Percentiles rank a stretch among this genome's conserved stretches.
These are phyloP conservation scores for Lydus trimaculatus DNA, from an alignment of 2,888 invertebrate genomes.

Conservation along the genomic window DNA sequence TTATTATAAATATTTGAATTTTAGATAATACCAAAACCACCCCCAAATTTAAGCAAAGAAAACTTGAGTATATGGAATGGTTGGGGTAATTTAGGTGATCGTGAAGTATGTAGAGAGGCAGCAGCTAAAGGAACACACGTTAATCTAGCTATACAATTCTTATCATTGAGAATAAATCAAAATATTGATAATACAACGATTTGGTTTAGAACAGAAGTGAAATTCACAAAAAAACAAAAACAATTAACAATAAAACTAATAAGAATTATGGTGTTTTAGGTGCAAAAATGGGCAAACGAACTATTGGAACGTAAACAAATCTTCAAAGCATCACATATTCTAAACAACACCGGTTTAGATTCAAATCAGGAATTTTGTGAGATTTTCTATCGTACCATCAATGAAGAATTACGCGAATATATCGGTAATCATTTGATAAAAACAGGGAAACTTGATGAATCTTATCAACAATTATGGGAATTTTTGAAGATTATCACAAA, in stretches of 20 bases:
- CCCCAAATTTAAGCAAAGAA: slow-evolving; percentile 51
- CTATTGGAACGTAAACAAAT: slow-evolving; percentile 69
- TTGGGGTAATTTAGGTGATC: slow-evolving; percentile 69
- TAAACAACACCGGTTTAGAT: slow-evolving; percentile 69
- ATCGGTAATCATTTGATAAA: slow-evolving; percentile 71
- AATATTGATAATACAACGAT: slow-evolving; percentile 63
- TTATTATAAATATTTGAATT: not conserved
- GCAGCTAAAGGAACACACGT: slow-evolving; percentile 73
- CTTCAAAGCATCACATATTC: slow-evolving; percentile 70
- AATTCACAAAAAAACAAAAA: not conserved
- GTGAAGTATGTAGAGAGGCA: slow-evolving; percentile 73
- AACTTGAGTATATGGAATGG: slow-evolving; percentile 66
- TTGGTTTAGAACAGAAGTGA: slow-evolving; percentile 68
- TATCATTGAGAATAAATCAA: slow-evolving; percentile 66
- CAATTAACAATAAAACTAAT: not conserved
- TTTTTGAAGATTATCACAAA: slow-evolving; percentile 53
- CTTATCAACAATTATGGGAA: slow-evolving; percentile 58
- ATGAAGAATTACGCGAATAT: slow-evolving; percentile 69
- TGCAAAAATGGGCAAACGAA: slow-evolving; percentile 70
- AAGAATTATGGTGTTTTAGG: slow-evolving; percentile 54
- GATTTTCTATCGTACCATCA: slow-evolving; percentile 67
- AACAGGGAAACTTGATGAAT: slow-evolving; percentile 55
- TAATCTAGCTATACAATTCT: slow-evolving; percentile 66
- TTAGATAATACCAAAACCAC: slow-evolving; percentile 39
- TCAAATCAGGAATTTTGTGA: slow-evolving; percentile 66